These are phyloP conservation scores for Trissoscelio sp. DNA, from an alignment of 2,888 invertebrate genomes.

Conservation along the genomic window DNA sequence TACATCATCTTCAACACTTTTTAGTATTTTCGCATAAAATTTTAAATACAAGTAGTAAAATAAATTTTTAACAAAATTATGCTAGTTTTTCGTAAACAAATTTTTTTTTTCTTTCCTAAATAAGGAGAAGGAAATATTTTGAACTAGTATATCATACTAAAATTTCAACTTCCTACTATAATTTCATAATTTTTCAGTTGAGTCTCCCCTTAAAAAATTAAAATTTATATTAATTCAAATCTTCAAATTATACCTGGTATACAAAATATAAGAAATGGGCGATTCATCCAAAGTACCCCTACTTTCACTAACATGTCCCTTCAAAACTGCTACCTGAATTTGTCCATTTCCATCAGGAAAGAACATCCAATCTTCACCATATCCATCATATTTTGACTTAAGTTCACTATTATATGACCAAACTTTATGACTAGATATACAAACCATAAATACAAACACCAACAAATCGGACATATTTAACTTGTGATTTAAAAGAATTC, in stretches of 20 bases:
- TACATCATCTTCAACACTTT: background rate
- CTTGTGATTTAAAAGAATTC: conserved; percentile 23
- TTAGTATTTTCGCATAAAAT: background rate
- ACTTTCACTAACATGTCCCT: conserved; percentile 71
- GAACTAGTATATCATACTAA: too few species aligned
- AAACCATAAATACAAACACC: background rate
- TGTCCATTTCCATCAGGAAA: conserved; percentile 82
- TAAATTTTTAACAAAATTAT: too few species aligned
- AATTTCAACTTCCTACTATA: too few species aligned
- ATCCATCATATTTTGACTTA: conserved; percentile 79
- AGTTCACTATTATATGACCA: conserved; percentile 73
- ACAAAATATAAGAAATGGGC: conserved; percentile 77
- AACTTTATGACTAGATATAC: background rate
- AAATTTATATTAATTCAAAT: too few species aligned
- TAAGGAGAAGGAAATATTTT: too few species aligned
- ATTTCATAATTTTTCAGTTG: too few species aligned
- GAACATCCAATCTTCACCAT: conserved; percentile 82
- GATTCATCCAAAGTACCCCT: conserved; percentile 74
- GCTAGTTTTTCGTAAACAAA: too few species aligned
- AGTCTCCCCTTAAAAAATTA: too few species aligned
- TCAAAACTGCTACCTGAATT: conserved; percentile 81
- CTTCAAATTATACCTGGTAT: conserved; percentile 79
- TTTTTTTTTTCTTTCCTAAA: too few species aligned
- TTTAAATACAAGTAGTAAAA: too few species aligned
- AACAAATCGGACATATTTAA: conserved; percentile 24